phyloP scores from a whole-genome alignment of 2,888 invertebrate genomes.

The Pherbina coryleti region DNA sequence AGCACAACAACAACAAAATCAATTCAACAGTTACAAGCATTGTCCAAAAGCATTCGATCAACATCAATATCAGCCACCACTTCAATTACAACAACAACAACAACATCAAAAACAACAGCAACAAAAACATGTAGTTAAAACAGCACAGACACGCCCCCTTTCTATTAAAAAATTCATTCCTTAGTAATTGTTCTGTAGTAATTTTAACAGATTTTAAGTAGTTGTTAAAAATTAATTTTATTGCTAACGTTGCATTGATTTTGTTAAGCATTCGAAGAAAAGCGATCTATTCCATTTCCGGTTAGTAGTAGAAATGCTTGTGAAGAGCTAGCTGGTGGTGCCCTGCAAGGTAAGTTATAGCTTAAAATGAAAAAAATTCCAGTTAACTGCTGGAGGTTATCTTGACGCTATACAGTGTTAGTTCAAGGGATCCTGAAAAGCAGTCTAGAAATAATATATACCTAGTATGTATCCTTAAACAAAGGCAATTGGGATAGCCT shows the following conservation, averaged over 20 bases:
- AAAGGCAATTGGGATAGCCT: too few relatives aligned
- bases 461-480: too few relatives aligned
- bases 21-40: conserved; percentile 7
- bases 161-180: not conserved
- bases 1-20: conserved; percentile 6
- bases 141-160: conserved; percentile 39
- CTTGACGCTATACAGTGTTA: too few relatives aligned
- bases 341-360: too few relatives aligned
- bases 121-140: not conserved
- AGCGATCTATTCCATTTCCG: too few relatives aligned
- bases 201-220: not conserved
- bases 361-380: too few relatives aligned
- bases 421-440: too few relatives aligned
- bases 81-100: not conserved
- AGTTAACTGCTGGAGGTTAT: too few relatives aligned
- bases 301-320: too few relatives aligned
- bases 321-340: too few relatives aligned
- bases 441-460: too few relatives aligned
- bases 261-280: too few relatives aligned
- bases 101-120: conserved; percentile 20
- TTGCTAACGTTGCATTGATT: not conserved
- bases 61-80: not conserved
- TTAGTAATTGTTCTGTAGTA: not conserved
- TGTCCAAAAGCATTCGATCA: conserved; percentile 1
- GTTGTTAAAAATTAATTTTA: not conserved